Base-by-base conservation (phyloP, 1,140 invertebrate species). In the Aphaenogaster floridana region DNA sequence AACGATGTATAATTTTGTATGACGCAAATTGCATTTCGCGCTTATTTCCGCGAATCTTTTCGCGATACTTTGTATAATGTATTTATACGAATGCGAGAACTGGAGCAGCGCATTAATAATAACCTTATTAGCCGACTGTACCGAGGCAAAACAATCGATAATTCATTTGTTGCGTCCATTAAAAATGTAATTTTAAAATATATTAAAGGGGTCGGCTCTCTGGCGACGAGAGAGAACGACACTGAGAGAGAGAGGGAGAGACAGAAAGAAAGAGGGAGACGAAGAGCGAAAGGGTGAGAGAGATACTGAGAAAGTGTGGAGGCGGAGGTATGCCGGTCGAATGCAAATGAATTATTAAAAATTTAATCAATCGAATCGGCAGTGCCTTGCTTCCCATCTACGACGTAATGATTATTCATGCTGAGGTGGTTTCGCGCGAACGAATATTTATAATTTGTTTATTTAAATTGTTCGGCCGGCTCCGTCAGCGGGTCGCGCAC, bases 381-480 rank as follows among this genome's bases (percentile, higher is more conserved):
- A 88, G 91, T 93, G 92, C 91, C 93, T 93, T 93, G 92, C 88
- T 91, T 93, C 91, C 88, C 90, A 91, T 93, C 92, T 93, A 92
- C 93, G 90, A 93, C 92, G 93, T 94, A 93, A 95, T 95, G 94
- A 95, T 94, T 95, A 95, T 95, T 95, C 94, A 95, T 95, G 94
- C 93, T 93, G 93, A 94, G 93, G 93, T 94, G 94, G 92, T 94
- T 93, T 94, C 88, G 92, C 94, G 89, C 92, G 85, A 93, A 90
- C 92, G 93, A 95, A 95, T 95, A 95, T 95, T 95, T 95, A 95
- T 95, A 94, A 95, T 95, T 95, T 95, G 94, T 95, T 95, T 95
- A 95, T 95, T 95, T 95, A 95, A 95, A 95, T 95, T 94, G 91
- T 92, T 93, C 71, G 89, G 61, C 61, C 81, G 91, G 88, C 77